A percentile compares a stretch with the other conserved stretches of the same genome.
Evolutionary conservation across 2,797 vertebrate species (phyloP).

Genomic region (Myotis planiceps): DNA sequence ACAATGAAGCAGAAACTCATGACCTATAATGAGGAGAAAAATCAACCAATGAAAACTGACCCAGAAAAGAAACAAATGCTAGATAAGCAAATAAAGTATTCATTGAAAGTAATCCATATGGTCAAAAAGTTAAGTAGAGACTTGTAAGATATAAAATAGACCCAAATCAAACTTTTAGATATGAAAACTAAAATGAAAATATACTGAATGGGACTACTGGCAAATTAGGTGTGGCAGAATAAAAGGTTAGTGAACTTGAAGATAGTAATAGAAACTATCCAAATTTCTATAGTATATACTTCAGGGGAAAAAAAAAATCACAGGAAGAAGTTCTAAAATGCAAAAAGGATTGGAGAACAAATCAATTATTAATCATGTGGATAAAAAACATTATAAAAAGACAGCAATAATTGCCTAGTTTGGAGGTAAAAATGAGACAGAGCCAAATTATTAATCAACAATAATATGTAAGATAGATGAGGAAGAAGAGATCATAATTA

Average conservation of each 20-base stretch:
- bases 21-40: not conserved
- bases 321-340: conserved; percentile 29
- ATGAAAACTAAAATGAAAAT: conserved; percentile 43
- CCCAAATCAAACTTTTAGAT: not conserved
- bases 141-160: not conserved
- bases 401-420: not conserved
- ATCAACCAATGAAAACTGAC: not conserved
- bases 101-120: not conserved
- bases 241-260: conserved; percentile 5
- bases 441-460: conserved; percentile 22
- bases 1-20: not conserved
- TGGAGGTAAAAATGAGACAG: not conserved
- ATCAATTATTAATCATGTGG: not conserved
- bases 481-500: conserved; percentile 16
- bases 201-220: not conserved
- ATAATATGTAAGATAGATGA: not conserved
- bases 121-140: conserved; percentile 3
- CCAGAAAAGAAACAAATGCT: not conserved
- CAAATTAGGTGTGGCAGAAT: not conserved
- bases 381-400: conserved; percentile 20
- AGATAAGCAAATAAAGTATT: conserved; percentile 1
- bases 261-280: not conserved
- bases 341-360: conserved; percentile 1
- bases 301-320: not conserved
- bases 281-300: not conserved